Evolutionary conservation across 2,113 vertebrate genomes (phyloP), one percentile per base, ranked within the genome.

Genomic region (Channa argus): DNA sequence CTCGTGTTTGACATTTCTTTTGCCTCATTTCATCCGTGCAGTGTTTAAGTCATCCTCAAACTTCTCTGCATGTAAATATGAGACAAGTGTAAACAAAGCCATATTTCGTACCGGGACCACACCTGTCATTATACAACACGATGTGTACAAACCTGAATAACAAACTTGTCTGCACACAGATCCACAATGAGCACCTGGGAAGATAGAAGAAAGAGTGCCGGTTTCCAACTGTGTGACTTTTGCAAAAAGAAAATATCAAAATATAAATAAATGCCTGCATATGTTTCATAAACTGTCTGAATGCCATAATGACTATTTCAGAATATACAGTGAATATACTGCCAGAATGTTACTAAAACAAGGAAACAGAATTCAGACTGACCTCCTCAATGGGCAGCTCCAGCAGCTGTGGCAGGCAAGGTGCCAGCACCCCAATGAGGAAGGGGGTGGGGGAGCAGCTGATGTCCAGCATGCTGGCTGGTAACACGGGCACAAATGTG

Each of bases 361-460:
- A 39, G 3, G 53, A 5, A 1, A 36, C 50, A 52, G 37, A 46
- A 2, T 9, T 44, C 4, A 46, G 44, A 88, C 91, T 36, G 71
- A 98, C 98, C 97, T 99, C 97, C 83, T 99, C 98, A 50, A 99
- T 92, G 80, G 98, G 98, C 65, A 99, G 95, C 78, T 99, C 97
- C 91, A 94, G 92, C 80, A 99, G 95, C 80, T 96, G 92, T 3
- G 95, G 94, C 89, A 99, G 89, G 3, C 94, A 97, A 50, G 96
- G 97, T 10, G 96, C 94, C 75, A 98, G 94, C 80, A 96, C 97
- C 75, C 98, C 98, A 52, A 99, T 97, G 12, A 99, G 94, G 90
- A 99, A 99, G 0, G 98, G 98, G 2, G 98, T 99, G 0, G 98
- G 98, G 33, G 97, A 99, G 91, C 98, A 99, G 91, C 94, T 97